A percentile compares a stretch with the other conserved stretches of the same genome.
Evolutionary conservation across 2,113 vertebrate genomes (phyloP).

Genomic region (Prolemur simus): DNA sequence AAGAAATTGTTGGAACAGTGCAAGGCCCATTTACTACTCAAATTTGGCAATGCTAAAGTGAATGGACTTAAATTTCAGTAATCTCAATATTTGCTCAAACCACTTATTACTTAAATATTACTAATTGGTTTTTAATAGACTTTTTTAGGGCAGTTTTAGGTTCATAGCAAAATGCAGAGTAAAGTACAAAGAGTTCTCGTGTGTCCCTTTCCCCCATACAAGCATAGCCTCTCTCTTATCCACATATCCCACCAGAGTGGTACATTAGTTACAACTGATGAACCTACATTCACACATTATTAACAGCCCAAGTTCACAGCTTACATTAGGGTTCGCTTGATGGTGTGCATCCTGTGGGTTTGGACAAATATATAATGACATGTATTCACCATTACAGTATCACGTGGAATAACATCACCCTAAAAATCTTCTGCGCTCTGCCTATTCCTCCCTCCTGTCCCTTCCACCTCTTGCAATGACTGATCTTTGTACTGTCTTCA

Average conservation of each 20-base stretch:
- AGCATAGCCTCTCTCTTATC: fast-evolving
- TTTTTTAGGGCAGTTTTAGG: not conserved
- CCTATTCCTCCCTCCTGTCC: fast-evolving
- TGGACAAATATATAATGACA: not conserved
- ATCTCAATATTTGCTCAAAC: not conserved
- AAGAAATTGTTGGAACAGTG: not conserved
- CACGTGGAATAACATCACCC: no score
- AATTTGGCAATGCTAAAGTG: not conserved
- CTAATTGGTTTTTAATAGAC: not conserved
- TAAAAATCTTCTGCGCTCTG: not conserved
- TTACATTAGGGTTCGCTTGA: not conserved
- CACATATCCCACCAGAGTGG: not conserved
- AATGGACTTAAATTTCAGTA: constrained; percentile 27
- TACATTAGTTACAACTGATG: not conserved
- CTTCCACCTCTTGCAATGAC: not conserved
- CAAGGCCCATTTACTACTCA: not conserved
- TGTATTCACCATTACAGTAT: no score
- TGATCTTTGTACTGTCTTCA: not conserved
- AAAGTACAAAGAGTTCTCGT: not conserved
- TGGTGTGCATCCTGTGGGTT: not conserved
- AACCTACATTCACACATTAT: not conserved
- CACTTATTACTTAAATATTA: not conserved
- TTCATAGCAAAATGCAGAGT: not conserved
- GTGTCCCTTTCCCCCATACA: fast-evolving
- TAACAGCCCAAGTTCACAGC: not conserved